A percentile compares a stretch with the other conserved stretches of the same genome.
phyloP scores from a whole-genome alignment of 2,888 invertebrate genomes.

The Macaria notata region DNA sequence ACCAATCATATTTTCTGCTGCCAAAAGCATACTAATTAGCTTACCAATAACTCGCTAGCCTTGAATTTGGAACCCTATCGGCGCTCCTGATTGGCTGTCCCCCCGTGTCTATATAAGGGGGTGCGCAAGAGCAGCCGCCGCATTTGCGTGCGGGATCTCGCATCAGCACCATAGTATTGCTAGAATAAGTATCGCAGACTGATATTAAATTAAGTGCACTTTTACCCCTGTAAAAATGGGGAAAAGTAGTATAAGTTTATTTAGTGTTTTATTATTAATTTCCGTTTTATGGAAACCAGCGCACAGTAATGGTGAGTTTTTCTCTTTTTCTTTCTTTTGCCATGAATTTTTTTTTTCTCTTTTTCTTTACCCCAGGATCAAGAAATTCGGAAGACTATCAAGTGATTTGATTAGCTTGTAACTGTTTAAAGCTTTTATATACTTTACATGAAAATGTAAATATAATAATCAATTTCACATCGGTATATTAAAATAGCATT shows the following conservation, averaged over 20 bases:
- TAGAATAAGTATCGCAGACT: slow-evolving; percentile 62
- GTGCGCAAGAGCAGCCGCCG: slow-evolving; percentile 34
- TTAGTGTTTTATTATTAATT: slow-evolving; percentile 68
- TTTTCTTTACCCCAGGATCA: too few species aligned
- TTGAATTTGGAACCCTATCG: slow-evolving; percentile 15
- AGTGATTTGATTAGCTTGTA: too few species aligned
- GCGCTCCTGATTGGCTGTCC: slow-evolving; percentile 11
- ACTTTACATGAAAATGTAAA: too few species aligned
- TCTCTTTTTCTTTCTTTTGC: slow-evolving; percentile 33
- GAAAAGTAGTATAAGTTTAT: slow-evolving; percentile 64
- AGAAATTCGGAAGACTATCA: too few species aligned
- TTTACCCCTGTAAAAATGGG: slow-evolving; percentile 70
- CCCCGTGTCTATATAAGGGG: slow-evolving; percentile 57
- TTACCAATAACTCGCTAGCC: too few species aligned
- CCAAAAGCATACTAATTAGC: too few species aligned
- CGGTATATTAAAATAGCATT: too few species aligned
- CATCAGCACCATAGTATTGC: slow-evolving; percentile 62
- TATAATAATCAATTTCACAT: too few species aligned
- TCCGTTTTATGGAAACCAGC: slow-evolving; percentile 75
- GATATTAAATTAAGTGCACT: slow-evolving; percentile 54
- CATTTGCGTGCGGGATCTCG: slow-evolving; percentile 67
- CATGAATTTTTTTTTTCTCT: neutral
- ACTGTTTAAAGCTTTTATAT: too few species aligned
- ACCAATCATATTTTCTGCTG: too few species aligned
- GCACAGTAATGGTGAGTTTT: slow-evolving; percentile 60